Conservation (phyloP, 2,797 vertebrate genomes). For the Rachycentron canadum region DNA sequence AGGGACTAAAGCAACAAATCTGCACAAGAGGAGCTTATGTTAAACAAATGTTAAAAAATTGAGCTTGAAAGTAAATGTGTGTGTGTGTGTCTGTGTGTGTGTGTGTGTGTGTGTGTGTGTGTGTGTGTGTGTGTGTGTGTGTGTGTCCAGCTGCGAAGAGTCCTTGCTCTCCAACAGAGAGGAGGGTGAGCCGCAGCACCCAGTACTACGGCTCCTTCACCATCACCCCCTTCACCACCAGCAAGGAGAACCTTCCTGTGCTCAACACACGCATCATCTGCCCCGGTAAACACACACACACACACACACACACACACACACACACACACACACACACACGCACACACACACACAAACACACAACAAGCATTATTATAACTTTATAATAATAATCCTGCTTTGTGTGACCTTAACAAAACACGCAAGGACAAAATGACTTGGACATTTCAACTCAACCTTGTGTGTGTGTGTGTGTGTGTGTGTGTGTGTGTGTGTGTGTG, state of each 20-base stretch:
- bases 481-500: conserved; percentile 22
- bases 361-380: no score
- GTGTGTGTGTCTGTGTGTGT: no score
- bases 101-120: neutral
- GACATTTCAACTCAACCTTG: conserved; percentile 10
- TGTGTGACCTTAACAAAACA: neutral
- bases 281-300: conserved; percentile 85
- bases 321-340: no score
- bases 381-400: no score
- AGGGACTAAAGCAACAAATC: neutral
- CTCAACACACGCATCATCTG: conserved; percentile 99
- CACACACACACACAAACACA: neutral
- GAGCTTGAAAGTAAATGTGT: no score
- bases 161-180: conserved; percentile 89
- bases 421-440: conserved; percentile 3
- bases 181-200: conserved; percentile 88
- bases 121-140: neutral
- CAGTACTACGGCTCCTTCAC: conserved; percentile 91
- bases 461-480: conserved; percentile 43
- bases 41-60: no score
- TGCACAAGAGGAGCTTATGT: neutral
- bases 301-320: no score
- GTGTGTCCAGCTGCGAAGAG: conserved; percentile 83
- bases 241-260: conserved; percentile 97
- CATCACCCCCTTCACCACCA: conserved; percentile 89